A percentile compares a stretch with the other conserved stretches of the same genome.
Conservation (phyloP, 2,797 vertebrate genomes). For the Cyprinodon diabolis region DNA sequence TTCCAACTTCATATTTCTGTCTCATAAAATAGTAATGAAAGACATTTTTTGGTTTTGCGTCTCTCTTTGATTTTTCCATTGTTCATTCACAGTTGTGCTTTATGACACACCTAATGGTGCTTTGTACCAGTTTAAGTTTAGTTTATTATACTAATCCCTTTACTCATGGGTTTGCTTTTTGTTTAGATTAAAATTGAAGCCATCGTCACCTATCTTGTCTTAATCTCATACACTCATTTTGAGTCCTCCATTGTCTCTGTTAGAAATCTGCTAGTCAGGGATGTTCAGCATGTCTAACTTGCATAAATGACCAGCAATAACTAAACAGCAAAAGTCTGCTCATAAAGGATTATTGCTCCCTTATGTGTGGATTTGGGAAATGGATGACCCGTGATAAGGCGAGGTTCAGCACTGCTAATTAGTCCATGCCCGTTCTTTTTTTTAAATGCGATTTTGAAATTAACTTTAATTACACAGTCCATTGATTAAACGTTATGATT, state of each 20-base stretch:
- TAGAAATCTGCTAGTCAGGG: conserved; percentile 12
- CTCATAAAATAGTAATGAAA: no score
- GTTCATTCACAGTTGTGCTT: background rate
- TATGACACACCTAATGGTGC: background rate
- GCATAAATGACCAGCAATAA: conserved; percentile 27
- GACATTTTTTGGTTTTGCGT: no score
- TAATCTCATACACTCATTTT: background rate
- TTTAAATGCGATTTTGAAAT: conserved; percentile 29
- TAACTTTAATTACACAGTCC: conserved; percentile 39
- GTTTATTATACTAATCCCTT: background rate
- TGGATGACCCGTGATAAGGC: conserved; percentile 47
- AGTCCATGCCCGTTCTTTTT: conserved; percentile 34
- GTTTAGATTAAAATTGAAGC: background rate
- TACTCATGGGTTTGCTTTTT: background rate
- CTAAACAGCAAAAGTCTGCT: conserved; percentile 25
- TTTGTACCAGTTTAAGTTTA: background rate
- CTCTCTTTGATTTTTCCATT: background rate
- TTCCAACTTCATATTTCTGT: no score
- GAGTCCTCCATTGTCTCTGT: background rate
- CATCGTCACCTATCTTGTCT: background rate
- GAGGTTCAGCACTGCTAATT: conserved; percentile 39
- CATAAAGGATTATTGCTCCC: conserved; percentile 56
- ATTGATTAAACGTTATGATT: conserved; percentile 37
- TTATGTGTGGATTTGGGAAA: conserved; percentile 37
- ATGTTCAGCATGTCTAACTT: conserved; percentile 21